Conservation (phyloP, 2,113 vertebrate genomes). For the Urocitellus parryii region DNA sequence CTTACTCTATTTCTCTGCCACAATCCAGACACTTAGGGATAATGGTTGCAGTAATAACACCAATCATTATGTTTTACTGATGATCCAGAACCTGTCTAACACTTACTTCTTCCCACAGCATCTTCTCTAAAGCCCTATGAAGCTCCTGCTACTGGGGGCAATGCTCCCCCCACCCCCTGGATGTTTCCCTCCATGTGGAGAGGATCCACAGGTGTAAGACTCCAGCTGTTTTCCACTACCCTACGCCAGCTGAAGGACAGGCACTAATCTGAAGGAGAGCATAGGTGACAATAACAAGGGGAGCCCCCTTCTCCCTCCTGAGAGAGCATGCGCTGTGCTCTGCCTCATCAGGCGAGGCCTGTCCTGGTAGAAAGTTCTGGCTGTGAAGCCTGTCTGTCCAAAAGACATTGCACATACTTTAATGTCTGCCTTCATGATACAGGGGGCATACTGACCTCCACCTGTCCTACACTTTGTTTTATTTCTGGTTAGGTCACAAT, state of each 20-base stretch:
- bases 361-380: not conserved
- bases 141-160: not conserved
- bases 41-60: not conserved
- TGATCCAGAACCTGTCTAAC: not conserved
- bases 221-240: not conserved
- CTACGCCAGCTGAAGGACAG: not conserved
- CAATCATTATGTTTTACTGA: not conserved
- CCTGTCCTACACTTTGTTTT: not conserved
- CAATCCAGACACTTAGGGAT: not conserved
- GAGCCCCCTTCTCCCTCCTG: not conserved
- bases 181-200: not conserved
- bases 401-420: not conserved
- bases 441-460: not conserved
- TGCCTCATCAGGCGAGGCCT: not conserved
- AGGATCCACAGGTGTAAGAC: not conserved
- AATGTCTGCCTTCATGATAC: not conserved
- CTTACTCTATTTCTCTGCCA: not conserved
- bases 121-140: not conserved
- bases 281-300: not conserved
- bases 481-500: constrained; percentile 4
- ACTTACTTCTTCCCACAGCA: not conserved
- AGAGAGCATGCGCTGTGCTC: not conserved
- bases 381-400: not conserved
- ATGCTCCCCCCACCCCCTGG: not conserved
- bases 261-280: not conserved